phyloP scores from a whole-genome alignment of 2,113 vertebrate species.

The Eudorcas thomsonii region DNA sequence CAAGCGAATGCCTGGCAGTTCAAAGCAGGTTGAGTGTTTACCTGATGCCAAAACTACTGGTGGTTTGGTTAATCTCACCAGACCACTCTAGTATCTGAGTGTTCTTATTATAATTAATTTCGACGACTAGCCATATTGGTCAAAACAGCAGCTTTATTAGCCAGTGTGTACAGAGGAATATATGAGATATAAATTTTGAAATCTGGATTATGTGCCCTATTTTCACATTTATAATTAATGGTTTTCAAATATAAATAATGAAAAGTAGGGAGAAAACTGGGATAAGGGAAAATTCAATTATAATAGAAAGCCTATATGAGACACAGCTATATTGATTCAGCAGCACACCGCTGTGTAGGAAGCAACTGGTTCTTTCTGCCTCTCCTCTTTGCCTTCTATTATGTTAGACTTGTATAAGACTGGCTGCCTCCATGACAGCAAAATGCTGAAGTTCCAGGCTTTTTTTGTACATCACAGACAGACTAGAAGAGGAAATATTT shows the following conservation, averaged over 20 bases:
- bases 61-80: not conserved
- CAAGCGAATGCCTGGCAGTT: not conserved
- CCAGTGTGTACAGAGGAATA: not conserved
- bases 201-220: not conserved
- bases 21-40: not conserved
- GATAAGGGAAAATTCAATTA: not conserved
- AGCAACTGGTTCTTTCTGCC: not conserved
- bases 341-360: rapidly evolving
- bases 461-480: not conserved
- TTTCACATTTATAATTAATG: not conserved
- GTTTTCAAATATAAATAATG: not conserved
- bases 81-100: not conserved
- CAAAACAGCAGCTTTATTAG: not conserved
- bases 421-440: not conserved
- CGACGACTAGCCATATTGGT: not conserved
- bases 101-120: not conserved
- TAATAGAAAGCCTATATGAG: not conserved
- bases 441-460: not conserved
- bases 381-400: not conserved
- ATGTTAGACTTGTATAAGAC: not conserved
- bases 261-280: not conserved
- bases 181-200: not conserved
- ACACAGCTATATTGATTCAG: not conserved
- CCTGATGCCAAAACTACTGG: not conserved
- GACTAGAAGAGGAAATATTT: not conserved